Base-by-base conservation (phyloP, 2,797 vertebrate genomes). In the Sylvia borin region DNA sequence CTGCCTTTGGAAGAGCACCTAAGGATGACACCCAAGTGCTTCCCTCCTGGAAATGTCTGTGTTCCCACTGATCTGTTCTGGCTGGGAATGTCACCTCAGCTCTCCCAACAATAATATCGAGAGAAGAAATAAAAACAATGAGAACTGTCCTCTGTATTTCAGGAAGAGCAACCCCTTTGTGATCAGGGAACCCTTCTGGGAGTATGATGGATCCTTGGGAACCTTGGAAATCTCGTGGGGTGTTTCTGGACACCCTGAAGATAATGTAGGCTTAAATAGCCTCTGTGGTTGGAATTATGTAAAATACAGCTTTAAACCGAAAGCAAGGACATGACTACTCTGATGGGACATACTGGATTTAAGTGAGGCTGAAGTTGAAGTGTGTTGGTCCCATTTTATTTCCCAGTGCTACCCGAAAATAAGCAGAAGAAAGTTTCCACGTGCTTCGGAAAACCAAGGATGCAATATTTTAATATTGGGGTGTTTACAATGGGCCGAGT, bases 401-500 rank as follows among this genome's bases (percentile, higher is more conserved):
- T 88, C 27, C 15, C 2, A 11, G 16, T 43, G 20, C 21, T 22
- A n/a, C 36, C n/a, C 13, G 50, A 75, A 77, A 85, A 50, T 22
- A 50, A 78, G 25, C 26, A 71, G 42, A 27, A 76, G 45, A 15
- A 58, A 25, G 16, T 53, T 48, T 74, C 14, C 4, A 7, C 8
- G 31, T 42, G 3, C 21, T 64, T 67, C 1, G 7, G 22, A 55
- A 87, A 76, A 16, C 0, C 6, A 11, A 0, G 8, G 21, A 8
- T 31, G 10, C 7, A 7, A 6, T 43, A 7, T 58, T 80, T 34
- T 57, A 53, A 21, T 48, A 16, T 1, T 1, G 11, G 7, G 9
- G 4, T 54, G 10, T 43, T 31, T 78, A 1, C 11, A 38, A 0
- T 3, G 38, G 51, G 4, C 18, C 80, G 40, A 26, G n/a, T 18